phyloP scores from a whole-genome alignment of 2,888 invertebrate species.

The Protodeltote pygarga region DNA sequence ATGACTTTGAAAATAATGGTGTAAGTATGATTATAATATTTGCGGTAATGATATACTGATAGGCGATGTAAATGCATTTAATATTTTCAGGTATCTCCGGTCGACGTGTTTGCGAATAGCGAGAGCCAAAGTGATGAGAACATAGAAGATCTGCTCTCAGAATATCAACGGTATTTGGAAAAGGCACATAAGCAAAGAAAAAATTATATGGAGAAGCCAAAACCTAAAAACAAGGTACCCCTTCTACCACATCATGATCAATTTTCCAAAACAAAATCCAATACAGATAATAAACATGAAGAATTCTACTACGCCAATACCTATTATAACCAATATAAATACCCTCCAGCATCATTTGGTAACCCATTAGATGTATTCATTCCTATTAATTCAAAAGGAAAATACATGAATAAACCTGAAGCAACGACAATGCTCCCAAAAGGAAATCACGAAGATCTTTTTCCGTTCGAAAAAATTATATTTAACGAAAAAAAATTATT shows the following conservation, averaged over 20 bases:
- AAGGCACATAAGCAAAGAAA: slow-evolving; percentile 75
- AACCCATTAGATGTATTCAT: slow-evolving; percentile 67
- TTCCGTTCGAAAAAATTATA: slow-evolving; percentile 47
- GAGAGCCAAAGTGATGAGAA: slow-evolving; percentile 76
- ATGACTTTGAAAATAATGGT: slow-evolving; percentile 71
- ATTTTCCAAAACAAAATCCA: slow-evolving; percentile 61
- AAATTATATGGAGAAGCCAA: slow-evolving; percentile 67
- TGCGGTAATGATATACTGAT: slow-evolving; percentile 4
- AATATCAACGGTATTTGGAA: slow-evolving; percentile 78
- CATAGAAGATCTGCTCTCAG: slow-evolving; percentile 72
- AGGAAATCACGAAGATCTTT: slow-evolving; percentile 40
- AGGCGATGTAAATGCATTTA: slow-evolving; percentile 9
- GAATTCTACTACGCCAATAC: slow-evolving; percentile 55
- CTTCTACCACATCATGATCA: slow-evolving; percentile 64
- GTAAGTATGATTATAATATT: slow-evolving; percentile 56
- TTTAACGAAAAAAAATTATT: slow-evolving; percentile 51
- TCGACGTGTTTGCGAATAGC: slow-evolving; percentile 59
- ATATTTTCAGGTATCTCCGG: slow-evolving; percentile 64
- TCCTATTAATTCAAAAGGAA: slow-evolving; percentile 57
- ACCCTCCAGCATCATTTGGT: slow-evolving; percentile 49
- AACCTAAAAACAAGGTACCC: slow-evolving; percentile 77
- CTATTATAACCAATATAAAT: slow-evolving; percentile 56
- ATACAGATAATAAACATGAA: slow-evolving; percentile 50
- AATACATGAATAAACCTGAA: slow-evolving; percentile 53
- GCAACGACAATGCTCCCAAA: slow-evolving; percentile 35